phyloP scores from a whole-genome alignment of 2,797 vertebrate genomes.

The Propithecus perrieri region DNA sequence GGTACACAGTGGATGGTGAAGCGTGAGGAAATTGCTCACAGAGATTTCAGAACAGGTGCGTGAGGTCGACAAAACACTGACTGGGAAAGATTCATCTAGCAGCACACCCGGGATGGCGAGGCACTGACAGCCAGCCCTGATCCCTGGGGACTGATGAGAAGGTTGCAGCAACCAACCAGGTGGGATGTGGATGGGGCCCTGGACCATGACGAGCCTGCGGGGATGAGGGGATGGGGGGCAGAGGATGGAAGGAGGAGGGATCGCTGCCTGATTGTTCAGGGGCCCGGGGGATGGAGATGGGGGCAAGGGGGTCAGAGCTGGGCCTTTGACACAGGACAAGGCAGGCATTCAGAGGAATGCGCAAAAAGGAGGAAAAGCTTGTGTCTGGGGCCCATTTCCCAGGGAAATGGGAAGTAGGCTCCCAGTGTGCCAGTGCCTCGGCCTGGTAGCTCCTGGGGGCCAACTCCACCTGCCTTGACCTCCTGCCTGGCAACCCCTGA shows the following conservation, averaged over 20 bases:
- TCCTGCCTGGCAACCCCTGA: conserved; percentile 36
- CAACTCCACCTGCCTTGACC: background rate
- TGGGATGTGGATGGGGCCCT: background rate
- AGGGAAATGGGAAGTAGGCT: background rate
- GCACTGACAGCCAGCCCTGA: too few species aligned
- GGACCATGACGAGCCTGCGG: background rate
- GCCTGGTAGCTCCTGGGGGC: background rate
- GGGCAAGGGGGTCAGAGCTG: background rate
- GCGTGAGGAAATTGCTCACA: background rate
- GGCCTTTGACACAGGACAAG: background rate
- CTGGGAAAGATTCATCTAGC: background rate
- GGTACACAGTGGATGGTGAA: background rate
- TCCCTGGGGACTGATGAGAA: background rate
- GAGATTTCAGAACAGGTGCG: background rate
- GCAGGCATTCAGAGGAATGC: background rate
- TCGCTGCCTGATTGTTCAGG: background rate
- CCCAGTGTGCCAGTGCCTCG: background rate
- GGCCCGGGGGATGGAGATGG: background rate
- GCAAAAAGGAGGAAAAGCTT: background rate
- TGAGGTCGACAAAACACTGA: background rate
- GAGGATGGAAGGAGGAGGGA: background rate
- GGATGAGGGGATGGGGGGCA: background rate
- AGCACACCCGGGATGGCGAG: background rate
- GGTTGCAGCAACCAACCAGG: background rate
- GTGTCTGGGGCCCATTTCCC: background rate